Evolutionary conservation across 2,113 vertebrate species (phyloP).

Genomic region (Archocentrus centrarchus): DNA sequence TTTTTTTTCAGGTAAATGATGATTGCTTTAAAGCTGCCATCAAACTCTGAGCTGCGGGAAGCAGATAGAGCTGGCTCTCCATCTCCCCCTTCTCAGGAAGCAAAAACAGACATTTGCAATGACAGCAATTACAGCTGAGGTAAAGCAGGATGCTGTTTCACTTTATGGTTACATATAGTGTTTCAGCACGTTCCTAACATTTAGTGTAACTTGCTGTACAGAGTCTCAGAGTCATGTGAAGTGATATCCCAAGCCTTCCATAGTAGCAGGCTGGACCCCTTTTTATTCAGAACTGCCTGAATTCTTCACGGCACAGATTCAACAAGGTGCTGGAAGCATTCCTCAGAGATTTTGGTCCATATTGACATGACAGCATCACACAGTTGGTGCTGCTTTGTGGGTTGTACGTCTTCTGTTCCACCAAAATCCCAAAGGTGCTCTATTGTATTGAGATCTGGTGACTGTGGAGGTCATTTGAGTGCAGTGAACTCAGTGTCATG

Average conservation of each 20-base stretch:
- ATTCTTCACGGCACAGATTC: neutral
- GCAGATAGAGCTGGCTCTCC: neutral
- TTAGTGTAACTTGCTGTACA: neutral
- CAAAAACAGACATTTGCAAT: slow-evolving; percentile 7
- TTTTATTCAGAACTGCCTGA: neutral
- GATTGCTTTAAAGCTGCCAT: neutral
- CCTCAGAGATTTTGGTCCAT: neutral
- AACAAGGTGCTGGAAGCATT: neutral
- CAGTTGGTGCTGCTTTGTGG: neutral
- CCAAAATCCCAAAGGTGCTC: neutral
- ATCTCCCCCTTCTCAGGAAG: slow-evolving; percentile 1
- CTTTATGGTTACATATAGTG: neutral
- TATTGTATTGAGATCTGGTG: neutral
- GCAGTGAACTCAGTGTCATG: neutral
- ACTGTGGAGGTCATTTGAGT: neutral
- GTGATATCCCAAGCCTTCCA: neutral
- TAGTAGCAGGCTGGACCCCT: neutral
- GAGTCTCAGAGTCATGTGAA: neutral
- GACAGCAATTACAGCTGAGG: slow-evolving; percentile 1
- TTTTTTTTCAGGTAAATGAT: neutral
- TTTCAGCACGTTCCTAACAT: neutral
- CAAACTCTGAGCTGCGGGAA: neutral
- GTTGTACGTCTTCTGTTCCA: neutral
- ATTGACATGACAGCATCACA: neutral
- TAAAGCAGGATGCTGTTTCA: neutral